Conservation (phyloP, 2,113 vertebrate species). For the Tetrax tetrax region DNA sequence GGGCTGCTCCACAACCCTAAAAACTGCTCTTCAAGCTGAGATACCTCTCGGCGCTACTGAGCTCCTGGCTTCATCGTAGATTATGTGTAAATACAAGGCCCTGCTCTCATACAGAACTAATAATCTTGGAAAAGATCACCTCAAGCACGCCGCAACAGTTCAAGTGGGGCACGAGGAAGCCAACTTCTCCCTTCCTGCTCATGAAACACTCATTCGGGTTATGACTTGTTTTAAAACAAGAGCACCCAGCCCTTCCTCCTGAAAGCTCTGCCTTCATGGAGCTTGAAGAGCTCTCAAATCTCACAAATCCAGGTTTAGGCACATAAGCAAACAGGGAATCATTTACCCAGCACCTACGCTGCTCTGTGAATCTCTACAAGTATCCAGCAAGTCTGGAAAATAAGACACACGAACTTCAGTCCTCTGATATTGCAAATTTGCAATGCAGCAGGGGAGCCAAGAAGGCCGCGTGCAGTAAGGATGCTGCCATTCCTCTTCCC, state of each 20-base stretch:
- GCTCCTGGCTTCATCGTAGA: neutral
- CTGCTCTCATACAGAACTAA: neutral
- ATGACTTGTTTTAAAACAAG: neutral
- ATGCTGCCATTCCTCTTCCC: neutral
- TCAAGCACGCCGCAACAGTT: rapidly evolving
- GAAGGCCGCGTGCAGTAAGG: rapidly evolving
- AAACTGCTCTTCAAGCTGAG: neutral
- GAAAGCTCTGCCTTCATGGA: neutral
- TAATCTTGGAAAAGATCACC: neutral
- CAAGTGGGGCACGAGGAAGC: neutral
- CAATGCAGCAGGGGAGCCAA: neutral
- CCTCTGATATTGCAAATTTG: neutral
- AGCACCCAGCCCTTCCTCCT: neutral
- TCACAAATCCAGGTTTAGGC: neutral
- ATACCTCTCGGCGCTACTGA: neutral
- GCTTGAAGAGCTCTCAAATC: neutral
- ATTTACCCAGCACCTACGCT: neutral
- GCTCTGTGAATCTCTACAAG: neutral
- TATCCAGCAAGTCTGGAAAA: neutral
- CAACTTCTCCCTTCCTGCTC: neutral
- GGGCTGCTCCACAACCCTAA: neutral
- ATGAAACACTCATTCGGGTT: neutral
- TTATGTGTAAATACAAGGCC: too few relatives aligned
- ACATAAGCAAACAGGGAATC: neutral
- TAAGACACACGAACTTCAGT: neutral